Percentiles rank a stretch among this genome's conserved stretches.
phyloP scores from a whole-genome alignment of 1,140 invertebrate genomes.

The Vanessa atalanta region DNA sequence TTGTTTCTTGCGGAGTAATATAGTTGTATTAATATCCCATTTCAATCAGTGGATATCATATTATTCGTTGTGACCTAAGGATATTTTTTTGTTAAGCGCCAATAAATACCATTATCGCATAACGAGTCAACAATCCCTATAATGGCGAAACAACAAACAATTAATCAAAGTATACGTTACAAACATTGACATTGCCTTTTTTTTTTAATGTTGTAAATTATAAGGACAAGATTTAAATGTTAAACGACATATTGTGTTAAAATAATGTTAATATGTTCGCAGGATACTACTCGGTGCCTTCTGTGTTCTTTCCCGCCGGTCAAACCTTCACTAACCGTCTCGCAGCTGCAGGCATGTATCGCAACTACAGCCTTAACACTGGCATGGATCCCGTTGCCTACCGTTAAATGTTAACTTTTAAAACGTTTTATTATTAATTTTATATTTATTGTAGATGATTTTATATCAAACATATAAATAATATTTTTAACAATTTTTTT shows the following conservation, averaged over 20 bases:
- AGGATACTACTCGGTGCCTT: constrained; percentile 80
- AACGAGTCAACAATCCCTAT: too few species aligned
- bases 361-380: constrained; percentile 87
- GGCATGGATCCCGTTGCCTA: constrained; percentile 80
- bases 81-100: too few species aligned
- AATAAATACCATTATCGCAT: too few species aligned
- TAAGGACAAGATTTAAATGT: neutral
- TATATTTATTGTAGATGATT: neutral
- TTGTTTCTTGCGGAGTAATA: too few species aligned
- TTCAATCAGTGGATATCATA: too few species aligned
- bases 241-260: neutral
- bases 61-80: too few species aligned
- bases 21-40: too few species aligned
- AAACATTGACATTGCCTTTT: too few species aligned
- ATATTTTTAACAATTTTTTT: neutral
- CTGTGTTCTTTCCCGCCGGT: constrained; percentile 82
- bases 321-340: constrained; percentile 82
- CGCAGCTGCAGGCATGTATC: constrained; percentile 83
- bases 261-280: constrained; percentile 17
- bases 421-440: constrained; percentile 8
- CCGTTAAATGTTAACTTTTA: constrained; percentile 33
- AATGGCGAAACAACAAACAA: too few species aligned
- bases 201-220: too few species aligned
- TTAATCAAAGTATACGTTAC: too few species aligned
- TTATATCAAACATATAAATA: constrained; percentile 4